Evolutionary conservation across 2,888 invertebrate genomes (phyloP).

Genomic region (Morpho helenor): DNA sequence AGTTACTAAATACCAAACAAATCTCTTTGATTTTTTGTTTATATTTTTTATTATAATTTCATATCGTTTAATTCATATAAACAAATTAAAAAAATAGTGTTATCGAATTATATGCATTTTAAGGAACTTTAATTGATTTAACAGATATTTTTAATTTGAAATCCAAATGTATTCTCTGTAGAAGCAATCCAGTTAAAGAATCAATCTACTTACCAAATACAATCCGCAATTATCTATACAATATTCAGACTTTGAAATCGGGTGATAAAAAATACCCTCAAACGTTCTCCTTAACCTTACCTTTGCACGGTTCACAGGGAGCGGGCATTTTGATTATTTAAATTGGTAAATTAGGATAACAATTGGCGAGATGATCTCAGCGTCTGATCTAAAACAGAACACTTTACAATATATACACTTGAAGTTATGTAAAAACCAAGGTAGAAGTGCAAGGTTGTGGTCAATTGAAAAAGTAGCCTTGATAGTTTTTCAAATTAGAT

Average conservation of each 20-base stretch:
- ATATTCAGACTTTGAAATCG: neutral
- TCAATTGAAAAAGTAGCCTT: slow-evolving; percentile 33
- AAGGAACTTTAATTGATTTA: too few species aligned
- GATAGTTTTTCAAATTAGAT: slow-evolving; percentile 33
- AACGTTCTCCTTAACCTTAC: slow-evolving; percentile 41
- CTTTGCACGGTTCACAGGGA: slow-evolving; percentile 78
- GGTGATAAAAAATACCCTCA: neutral
- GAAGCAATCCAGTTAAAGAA: too few species aligned
- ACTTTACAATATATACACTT: slow-evolving; percentile 36
- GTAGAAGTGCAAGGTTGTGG: slow-evolving; percentile 40
- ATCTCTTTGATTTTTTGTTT: too few species aligned
- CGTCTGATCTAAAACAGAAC: slow-evolving; percentile 29
- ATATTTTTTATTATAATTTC: too few species aligned
- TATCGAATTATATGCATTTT: too few species aligned
- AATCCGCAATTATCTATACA: too few species aligned
- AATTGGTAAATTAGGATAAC: neutral
- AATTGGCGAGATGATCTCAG: slow-evolving; percentile 11
- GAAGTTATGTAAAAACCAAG: slow-evolving; percentile 38
- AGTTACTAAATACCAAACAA: too few species aligned
- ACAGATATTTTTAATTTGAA: too few species aligned
- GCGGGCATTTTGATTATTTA: slow-evolving; percentile 66
- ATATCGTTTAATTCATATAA: too few species aligned
- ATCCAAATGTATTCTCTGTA: too few species aligned
- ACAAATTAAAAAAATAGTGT: too few species aligned
- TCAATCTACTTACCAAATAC: too few species aligned